These are phyloP conservation scores for Hyposoter didymator DNA, from an alignment of 2,888 invertebrate species.

Conservation along the genomic window DNA sequence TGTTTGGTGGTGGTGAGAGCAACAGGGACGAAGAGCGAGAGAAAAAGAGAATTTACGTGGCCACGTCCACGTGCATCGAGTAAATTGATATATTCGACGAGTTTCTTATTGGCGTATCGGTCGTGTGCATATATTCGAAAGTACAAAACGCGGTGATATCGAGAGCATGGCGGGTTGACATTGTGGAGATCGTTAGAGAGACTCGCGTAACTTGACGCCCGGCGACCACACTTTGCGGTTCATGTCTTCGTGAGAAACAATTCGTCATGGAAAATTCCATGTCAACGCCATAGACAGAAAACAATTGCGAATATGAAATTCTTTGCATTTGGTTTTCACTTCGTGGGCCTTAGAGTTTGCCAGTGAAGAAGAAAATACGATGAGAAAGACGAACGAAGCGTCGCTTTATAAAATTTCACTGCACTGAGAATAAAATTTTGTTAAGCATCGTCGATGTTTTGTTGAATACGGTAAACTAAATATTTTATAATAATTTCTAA, in stretches of 20 bases:
- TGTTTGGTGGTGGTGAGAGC: constrained; percentile 16
- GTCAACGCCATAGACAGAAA: not conserved
- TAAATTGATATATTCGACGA: constrained; percentile 81
- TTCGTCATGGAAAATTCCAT: not conserved
- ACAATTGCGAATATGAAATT: not conserved
- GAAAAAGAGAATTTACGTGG: constrained; percentile 22
- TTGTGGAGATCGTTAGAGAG: not conserved
- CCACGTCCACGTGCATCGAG: constrained; percentile 74
- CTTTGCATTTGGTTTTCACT: constrained; percentile 39
- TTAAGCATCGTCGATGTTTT: too few species aligned
- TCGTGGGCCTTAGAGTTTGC: not conserved
- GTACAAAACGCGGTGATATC: constrained; percentile 58
- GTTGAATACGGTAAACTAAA: too few species aligned
- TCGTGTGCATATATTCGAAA: constrained; percentile 77
- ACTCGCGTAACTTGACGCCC: not conserved
- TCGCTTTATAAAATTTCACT: not conserved
- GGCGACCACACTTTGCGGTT: not conserved
- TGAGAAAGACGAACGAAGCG: not conserved
- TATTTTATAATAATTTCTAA: too few species aligned
- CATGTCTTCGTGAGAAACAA: constrained; percentile 7
- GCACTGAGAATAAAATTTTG: too few species aligned
- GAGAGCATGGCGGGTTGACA: constrained; percentile 14
- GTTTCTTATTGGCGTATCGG: constrained; percentile 75
- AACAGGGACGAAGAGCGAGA: not conserved
- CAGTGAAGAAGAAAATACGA: not conserved